These are phyloP conservation scores for Cydia splendana DNA, from an alignment of 1,140 invertebrate genomes.

Conservation along the genomic window DNA sequence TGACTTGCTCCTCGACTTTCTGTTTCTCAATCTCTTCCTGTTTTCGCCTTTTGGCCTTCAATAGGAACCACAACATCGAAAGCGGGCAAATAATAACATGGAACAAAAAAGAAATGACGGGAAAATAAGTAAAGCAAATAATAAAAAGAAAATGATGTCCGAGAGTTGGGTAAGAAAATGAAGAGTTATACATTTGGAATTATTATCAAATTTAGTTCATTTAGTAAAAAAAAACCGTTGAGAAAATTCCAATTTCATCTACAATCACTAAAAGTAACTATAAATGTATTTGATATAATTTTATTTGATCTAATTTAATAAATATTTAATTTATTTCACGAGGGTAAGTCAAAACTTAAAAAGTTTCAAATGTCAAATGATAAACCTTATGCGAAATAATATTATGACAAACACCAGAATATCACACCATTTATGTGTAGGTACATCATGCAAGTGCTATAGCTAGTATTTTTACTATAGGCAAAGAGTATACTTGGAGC, in stretches of 20 bases:
- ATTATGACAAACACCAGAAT: background rate
- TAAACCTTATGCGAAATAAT: background rate
- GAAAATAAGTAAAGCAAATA: background rate
- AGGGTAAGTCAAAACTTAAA: too few species aligned
- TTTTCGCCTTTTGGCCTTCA: slow-evolving; percentile 90
- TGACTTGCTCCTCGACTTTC: slow-evolving; percentile 90
- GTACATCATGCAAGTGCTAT: too few species aligned
- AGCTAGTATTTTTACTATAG: too few species aligned
- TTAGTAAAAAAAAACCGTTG: too few species aligned
- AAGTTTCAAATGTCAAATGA: background rate
- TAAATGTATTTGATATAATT: background rate
- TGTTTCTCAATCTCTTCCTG: slow-evolving; percentile 92
- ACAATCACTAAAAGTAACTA: too few species aligned
- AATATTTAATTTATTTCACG: background rate
- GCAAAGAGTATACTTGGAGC: too few species aligned
- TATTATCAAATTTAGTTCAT: too few species aligned
- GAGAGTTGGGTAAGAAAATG: too few species aligned
- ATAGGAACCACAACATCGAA: slow-evolving; percentile 67
- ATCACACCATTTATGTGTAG: background rate
- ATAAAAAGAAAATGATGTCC: background rate
- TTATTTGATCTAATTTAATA: background rate
- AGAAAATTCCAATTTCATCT: too few species aligned
- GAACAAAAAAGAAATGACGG: slow-evolving; percentile 59
- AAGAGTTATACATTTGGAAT: too few species aligned
- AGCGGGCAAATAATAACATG: slow-evolving; percentile 77